Conservation (phyloP, 92 coral and sea anemone species). For the Porites evermanni region DNA sequence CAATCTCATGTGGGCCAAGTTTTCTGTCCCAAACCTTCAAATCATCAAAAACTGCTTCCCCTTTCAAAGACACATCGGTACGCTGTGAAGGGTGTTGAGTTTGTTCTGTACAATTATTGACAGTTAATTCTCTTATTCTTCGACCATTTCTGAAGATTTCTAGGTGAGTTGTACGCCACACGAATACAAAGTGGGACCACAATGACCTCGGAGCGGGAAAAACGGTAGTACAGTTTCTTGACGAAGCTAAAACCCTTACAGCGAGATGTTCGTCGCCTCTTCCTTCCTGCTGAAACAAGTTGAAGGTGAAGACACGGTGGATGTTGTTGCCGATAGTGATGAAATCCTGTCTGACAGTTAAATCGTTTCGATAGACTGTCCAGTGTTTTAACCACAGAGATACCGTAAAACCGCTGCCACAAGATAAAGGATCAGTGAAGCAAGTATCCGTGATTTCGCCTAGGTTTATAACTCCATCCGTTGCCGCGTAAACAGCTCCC, state of each 20-base stretch:
- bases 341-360: not conserved
- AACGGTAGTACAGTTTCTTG: not conserved
- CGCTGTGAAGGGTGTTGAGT: not conserved
- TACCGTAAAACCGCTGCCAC: constrained; percentile 37
- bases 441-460: constrained; percentile 38
- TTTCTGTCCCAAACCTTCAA: constrained; percentile 34
- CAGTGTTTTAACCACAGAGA: constrained; percentile 55
- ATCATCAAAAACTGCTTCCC: constrained; percentile 59
- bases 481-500: constrained; percentile 39
- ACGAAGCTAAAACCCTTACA: not conserved
- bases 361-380: not conserved
- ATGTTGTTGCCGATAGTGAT: not conserved
- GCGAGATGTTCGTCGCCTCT: constrained; percentile 29
- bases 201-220: constrained; percentile 20
- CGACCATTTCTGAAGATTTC: constrained; percentile 21
- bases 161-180: constrained; percentile 19
- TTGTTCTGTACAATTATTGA: not conserved
- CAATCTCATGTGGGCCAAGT: constrained; percentile 16
- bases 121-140: not conserved
- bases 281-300: not conserved
- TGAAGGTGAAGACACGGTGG: not conserved
- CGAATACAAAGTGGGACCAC: constrained; percentile 33
- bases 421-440: constrained; percentile 5
- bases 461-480: constrained; percentile 32
- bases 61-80: not conserved